Conservation (phyloP, 2,797 vertebrate genomes). For the Pipistrellus nathusii region DNA sequence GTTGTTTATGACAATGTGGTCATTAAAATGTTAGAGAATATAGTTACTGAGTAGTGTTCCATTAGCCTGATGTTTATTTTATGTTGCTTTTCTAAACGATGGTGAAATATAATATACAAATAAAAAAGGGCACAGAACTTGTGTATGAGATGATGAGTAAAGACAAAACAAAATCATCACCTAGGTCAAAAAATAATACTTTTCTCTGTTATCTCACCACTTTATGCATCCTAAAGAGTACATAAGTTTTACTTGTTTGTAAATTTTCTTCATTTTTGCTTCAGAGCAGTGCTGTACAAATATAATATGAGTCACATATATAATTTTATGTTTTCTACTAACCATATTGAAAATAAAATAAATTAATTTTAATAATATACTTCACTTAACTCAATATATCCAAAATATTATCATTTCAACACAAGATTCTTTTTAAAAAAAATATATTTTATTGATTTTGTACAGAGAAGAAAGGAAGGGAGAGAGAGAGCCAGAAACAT, state of each 20-base stretch:
- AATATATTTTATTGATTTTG: too few relatives aligned
- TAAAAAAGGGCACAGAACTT: neutral
- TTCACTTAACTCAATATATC: conserved; percentile 10
- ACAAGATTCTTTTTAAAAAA: neutral
- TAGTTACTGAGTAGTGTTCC: neutral
- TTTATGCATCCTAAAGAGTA: neutral
- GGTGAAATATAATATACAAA: neutral
- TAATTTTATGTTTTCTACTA: conserved; percentile 12
- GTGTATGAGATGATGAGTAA: neutral
- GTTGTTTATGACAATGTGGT: neutral
- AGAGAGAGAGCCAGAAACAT: too few relatives aligned
- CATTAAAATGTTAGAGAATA: neutral
- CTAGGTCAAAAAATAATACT: neutral
- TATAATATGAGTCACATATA: neutral
- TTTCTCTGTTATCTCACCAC: neutral
- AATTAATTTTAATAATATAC: conserved; percentile 10
- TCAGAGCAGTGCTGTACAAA: neutral
- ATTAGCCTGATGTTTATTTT: neutral
- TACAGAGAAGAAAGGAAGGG: too few relatives aligned
- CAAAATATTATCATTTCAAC: neutral
- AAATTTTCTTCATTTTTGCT: neutral
- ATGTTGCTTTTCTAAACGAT: neutral
- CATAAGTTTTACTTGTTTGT: conserved; percentile 19
- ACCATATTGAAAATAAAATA: neutral
- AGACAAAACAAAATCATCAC: neutral